Percentiles rank a stretch among this genome's conserved stretches.
These are phyloP conservation scores for Silurus glanis DNA, from an alignment of 2,113 vertebrate species.

Conservation along the genomic window DNA sequence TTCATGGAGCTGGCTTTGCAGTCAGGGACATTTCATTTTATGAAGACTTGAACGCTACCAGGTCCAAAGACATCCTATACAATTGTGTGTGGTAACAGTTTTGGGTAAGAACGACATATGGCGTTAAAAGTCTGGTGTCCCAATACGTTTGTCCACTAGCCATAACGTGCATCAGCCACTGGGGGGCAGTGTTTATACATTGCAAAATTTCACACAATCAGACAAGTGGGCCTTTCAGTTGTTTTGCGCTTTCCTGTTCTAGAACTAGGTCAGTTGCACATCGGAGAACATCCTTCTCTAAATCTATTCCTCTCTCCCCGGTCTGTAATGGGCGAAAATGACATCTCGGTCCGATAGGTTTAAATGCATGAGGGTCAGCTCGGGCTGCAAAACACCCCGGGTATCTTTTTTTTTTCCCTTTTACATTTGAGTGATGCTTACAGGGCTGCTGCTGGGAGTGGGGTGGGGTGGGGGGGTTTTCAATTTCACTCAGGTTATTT, in stretches of 20 bases:
- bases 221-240: neutral
- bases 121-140: too few species aligned
- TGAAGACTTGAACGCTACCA: too few species aligned
- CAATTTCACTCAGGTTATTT: slow-evolving; percentile 48
- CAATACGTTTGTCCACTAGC: neutral
- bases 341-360: slow-evolving; percentile 62
- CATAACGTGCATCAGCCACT: slow-evolving; percentile 31
- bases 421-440: neutral
- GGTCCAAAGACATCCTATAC: too few species aligned
- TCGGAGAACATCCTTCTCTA: slow-evolving; percentile 56
- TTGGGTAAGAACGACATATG: too few species aligned
- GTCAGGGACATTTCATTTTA: too few species aligned
- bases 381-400: slow-evolving; percentile 29
- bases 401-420: neutral
- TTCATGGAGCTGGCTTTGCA: too few species aligned
- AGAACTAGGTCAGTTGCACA: slow-evolving; percentile 67
- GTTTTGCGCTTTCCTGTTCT: slow-evolving; percentile 60
- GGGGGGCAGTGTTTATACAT: slow-evolving; percentile 65
- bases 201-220: neutral
- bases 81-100: too few species aligned
- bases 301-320: slow-evolving; percentile 44
- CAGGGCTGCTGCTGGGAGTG: neutral
- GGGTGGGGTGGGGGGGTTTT: slow-evolving; percentile 20
- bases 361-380: slow-evolving; percentile 59
- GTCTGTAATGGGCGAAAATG: slow-evolving; percentile 48